A percentile compares a stretch with the other conserved stretches of the same genome.
Conservation (phyloP, 2,888 invertebrate species). For the Tromatobia lineatoria region DNA sequence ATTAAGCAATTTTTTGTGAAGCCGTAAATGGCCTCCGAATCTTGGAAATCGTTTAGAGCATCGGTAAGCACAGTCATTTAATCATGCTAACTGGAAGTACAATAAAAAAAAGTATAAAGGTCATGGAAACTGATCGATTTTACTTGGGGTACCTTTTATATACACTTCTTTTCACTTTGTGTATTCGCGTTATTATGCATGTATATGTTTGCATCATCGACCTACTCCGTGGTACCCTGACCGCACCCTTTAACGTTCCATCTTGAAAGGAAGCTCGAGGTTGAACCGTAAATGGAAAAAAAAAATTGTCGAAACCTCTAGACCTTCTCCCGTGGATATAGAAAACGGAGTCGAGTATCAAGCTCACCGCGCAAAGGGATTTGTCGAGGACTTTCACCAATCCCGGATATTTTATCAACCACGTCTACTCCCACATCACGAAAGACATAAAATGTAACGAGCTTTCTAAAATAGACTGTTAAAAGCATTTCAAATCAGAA, state of each 20-base stretch:
- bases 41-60: background rate
- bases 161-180: background rate
- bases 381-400: slow-evolving; percentile 8
- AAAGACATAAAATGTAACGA: too few relatives aligned
- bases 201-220: slow-evolving; percentile 37
- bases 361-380: slow-evolving; percentile 16
- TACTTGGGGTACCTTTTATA: background rate
- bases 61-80: background rate
- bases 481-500: background rate
- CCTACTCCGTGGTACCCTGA: slow-evolving; percentile 24
- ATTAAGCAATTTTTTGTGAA: background rate
- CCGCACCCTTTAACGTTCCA: slow-evolving; percentile 37
- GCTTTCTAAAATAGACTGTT: background rate
- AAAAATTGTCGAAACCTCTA: slow-evolving; percentile 2
- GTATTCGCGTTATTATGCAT: slow-evolving; percentile 15
- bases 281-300: slow-evolving; percentile 12
- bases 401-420: background rate
- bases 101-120: background rate
- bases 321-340: background rate
- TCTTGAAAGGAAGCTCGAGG: slow-evolving; percentile 19
- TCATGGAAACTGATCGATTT: background rate
- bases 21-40: background rate
- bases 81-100: background rate
- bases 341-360: slow-evolving; percentile 8
- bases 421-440: background rate